Evolutionary conservation across 2,888 invertebrate genomes (phyloP).

Genomic region (Hemaris fuciformis): DNA sequence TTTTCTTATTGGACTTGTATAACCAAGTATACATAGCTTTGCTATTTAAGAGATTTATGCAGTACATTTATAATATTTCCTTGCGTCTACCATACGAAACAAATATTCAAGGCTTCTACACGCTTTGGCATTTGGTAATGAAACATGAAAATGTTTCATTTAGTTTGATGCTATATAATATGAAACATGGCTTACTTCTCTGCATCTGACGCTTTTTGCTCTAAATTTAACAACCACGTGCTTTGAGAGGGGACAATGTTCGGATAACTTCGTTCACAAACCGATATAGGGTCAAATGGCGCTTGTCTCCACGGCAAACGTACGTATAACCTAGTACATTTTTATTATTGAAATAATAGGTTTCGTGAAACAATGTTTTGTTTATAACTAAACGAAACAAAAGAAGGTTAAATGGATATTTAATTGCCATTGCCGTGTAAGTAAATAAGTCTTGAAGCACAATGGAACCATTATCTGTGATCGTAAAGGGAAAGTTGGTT

Average conservation of each 20-base stretch:
- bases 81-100: neutral
- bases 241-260: constrained; percentile 55
- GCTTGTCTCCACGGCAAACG: constrained; percentile 44
- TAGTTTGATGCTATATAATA: neutral
- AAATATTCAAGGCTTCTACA: neutral
- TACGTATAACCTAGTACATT: neutral
- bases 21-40: no score
- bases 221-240: constrained; percentile 69
- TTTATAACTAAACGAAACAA: neutral
- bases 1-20: no score
- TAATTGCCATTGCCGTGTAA: neutral
- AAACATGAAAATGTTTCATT: neutral
- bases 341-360: neutral
- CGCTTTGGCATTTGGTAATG: neutral
- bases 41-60: no score
- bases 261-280: constrained; percentile 42
- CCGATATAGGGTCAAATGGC: constrained; percentile 65
- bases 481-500: constrained; percentile 34
- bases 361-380: neutral
- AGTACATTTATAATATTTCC: neutral
- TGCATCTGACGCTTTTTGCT: constrained; percentile 15
- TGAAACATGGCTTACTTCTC: neutral
- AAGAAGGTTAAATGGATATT: neutral
- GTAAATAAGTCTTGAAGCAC: neutral
- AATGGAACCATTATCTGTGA: neutral